Evolutionary conservation across 2,113 vertebrate genomes (phyloP).

Genomic region (Origma solitaria): DNA sequence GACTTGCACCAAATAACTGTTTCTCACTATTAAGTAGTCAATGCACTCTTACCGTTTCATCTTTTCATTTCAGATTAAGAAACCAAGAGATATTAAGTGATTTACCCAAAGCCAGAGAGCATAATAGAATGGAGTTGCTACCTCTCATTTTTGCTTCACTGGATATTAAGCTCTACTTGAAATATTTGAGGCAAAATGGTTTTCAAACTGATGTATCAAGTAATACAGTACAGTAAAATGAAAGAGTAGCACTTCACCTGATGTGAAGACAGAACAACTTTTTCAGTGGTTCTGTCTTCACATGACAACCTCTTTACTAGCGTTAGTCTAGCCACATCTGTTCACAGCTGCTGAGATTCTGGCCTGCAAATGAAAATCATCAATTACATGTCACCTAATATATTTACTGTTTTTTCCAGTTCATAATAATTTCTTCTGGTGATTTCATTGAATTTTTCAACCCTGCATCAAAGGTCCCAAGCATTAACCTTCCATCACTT

Average conservation of each 20-base stretch:
- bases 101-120: not conserved
- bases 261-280: not conserved
- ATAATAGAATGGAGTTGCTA: not conserved
- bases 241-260: not conserved
- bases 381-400: not conserved
- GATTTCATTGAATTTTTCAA: not conserved
- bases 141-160: not conserved
- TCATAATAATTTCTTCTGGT: not conserved
- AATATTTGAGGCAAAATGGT: not conserved
- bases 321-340: not conserved
- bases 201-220: not conserved
- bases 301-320: not conserved
- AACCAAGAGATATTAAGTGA: not conserved
- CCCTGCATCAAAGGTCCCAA: not conserved
- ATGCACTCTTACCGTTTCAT: not conserved
- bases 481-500: not conserved
- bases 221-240: not conserved
- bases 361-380: not conserved
- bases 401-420: not conserved
- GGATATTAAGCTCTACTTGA: not conserved
- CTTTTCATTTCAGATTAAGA: not conserved
- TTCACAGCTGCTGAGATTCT: not conserved
- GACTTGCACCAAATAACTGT: not conserved
- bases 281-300: not conserved
- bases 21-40: not conserved